These are phyloP conservation scores for Charanyca ferruginea DNA, from an alignment of 2,888 invertebrate genomes.

Conservation along the genomic window DNA sequence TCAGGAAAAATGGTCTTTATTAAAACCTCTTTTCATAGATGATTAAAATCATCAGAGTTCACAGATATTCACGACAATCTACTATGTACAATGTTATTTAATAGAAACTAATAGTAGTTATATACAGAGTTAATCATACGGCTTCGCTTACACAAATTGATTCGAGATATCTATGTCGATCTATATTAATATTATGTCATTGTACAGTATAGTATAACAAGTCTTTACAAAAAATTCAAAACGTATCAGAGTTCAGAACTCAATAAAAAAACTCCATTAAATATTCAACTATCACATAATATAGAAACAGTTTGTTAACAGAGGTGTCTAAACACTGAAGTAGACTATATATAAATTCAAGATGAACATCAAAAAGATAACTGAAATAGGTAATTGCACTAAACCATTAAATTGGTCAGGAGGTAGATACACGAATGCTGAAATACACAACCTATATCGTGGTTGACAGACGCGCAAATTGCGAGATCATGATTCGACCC, in stretches of 20 bases:
- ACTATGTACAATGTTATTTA: slow-evolving; percentile 80
- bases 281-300: slow-evolving; percentile 63
- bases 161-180: slow-evolving; percentile 54
- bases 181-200: slow-evolving; percentile 37
- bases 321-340: slow-evolving; percentile 55
- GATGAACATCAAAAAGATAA: slow-evolving; percentile 51
- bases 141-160: slow-evolving; percentile 53
- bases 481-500: slow-evolving; percentile 17
- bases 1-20: slow-evolving; percentile 86
- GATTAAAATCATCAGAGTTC: slow-evolving; percentile 75
- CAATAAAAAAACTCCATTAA: slow-evolving; percentile 59
- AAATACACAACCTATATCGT: slow-evolving; percentile 42
- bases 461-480: slow-evolving; percentile 6
- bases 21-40: slow-evolving; percentile 80
- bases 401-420: slow-evolving; percentile 71
- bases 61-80: slow-evolving; percentile 82
- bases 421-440: slow-evolving; percentile 66
- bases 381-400: slow-evolving; percentile 51
- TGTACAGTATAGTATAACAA: slow-evolving; percentile 50
- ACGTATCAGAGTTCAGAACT: slow-evolving; percentile 60
- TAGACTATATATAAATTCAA: slow-evolving; percentile 62
- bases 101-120: slow-evolving; percentile 66
- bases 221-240: slow-evolving; percentile 58
- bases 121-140: slow-evolving; percentile 60
- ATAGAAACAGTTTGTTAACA: slow-evolving; percentile 59